Conservation (phyloP, 2,113 vertebrate genomes). For the Esox niger region DNA sequence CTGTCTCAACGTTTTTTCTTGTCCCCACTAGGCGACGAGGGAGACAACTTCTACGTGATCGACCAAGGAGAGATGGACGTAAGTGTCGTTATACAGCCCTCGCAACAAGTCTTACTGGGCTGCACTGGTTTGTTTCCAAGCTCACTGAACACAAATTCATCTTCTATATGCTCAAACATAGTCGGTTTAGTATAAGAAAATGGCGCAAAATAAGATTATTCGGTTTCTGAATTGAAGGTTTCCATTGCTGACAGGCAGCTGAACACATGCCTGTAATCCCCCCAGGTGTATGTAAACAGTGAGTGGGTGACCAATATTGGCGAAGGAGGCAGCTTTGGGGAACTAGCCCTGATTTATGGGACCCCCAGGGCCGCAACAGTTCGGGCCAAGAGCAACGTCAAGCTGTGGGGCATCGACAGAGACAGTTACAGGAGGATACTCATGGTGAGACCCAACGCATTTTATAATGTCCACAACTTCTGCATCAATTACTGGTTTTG, state of each 20-base stretch:
- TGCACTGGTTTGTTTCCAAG: not conserved
- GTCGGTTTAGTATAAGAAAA: too few relatives aligned
- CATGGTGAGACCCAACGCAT: too few relatives aligned
- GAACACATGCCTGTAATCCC: too few relatives aligned
- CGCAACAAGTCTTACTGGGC: not conserved
- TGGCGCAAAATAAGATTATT: too few relatives aligned
- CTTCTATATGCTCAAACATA: too few relatives aligned
- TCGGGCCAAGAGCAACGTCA: constrained; percentile 94
- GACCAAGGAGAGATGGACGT: constrained; percentile 99
- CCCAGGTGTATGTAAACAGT: constrained; percentile 93
- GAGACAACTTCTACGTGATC: constrained; percentile 98
- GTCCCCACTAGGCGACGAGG: constrained; percentile 84
- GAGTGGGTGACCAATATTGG: constrained; percentile 98
- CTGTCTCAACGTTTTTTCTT: constrained; percentile 3
- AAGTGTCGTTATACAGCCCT: constrained; percentile 45
- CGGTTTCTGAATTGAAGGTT: not conserved
- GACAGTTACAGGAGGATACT: constrained; percentile 92
- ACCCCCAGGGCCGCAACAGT: constrained; percentile 95
- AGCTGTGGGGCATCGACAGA: constrained; percentile 97
- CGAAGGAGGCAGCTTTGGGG: constrained; percentile 97
- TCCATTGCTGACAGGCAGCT: too few relatives aligned
- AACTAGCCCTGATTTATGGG: constrained; percentile 95
- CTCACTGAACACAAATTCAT: too few relatives aligned
- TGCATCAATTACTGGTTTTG: too few relatives aligned
- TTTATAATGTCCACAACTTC: too few relatives aligned